Base-by-base conservation (phyloP, 2,113 vertebrate species). In the Anguilla rostrata region DNA sequence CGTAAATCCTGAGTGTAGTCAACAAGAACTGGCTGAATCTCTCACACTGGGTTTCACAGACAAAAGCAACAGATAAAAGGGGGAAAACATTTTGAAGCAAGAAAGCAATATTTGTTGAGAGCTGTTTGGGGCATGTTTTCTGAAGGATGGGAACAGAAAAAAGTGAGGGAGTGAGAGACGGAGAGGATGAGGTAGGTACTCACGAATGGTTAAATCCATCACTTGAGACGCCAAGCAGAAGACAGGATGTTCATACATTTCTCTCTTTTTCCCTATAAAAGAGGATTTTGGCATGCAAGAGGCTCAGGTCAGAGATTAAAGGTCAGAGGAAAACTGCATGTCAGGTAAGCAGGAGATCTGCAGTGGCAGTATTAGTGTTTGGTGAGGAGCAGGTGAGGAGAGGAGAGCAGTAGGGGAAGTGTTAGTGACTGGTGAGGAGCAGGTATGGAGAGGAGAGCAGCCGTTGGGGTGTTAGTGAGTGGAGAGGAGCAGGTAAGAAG, bases 131-230 rank as follows among this genome's bases (percentile, higher is more conserved):
- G 93, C 92, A 95, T 94, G 94, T 95, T 93, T 93, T 94, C 92
- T 84, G 84, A 90, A 95, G 94, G 81, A 96, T 96, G 94, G 95
- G 90, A n/a, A 89, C 94, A 96, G 93, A 95, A 94, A 93, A 95
- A 93, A 95, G 94, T 94, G 94, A 96, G 85, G 95, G 95, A 95
- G 93, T 92, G 96, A 34, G 49, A 92, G 95, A 95, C 94, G 95
- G 96, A 96, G 93, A 96, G 94, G 95, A 96, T 95, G 96, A 95
- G 96, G 95, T 96, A 97, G 94, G 97, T 99, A 99, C 99, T 99
- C 98, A 99, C 99, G 98, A 99, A 99, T 99, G 96, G 99, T 99
- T 99, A 99, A 99, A 99, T 99, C 98, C 98, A 99, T 99, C 97
- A 99, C 99, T 99, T 99, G 99, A 97, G 99, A 99, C 96, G 99